Conservation (phyloP, 2,113 vertebrate species). For the Istiophorus platypterus region DNA sequence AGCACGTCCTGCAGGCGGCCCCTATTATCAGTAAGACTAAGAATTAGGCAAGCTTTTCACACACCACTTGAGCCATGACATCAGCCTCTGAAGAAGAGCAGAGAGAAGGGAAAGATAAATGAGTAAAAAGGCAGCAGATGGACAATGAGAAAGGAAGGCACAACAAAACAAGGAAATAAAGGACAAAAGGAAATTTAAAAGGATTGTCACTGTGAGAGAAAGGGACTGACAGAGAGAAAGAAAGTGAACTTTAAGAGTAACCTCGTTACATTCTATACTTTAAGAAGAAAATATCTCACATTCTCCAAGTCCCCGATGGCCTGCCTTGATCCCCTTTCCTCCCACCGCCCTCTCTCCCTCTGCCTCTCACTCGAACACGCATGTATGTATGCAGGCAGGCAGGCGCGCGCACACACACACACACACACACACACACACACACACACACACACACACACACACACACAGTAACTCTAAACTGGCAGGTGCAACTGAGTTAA, state of each 20-base stretch:
- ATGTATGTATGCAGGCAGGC: no score
- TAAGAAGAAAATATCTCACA: slow-evolving; percentile 59
- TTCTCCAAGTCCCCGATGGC: slow-evolving; percentile 46
- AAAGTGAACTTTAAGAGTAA: slow-evolving; percentile 14
- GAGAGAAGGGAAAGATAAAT: slow-evolving; percentile 21
- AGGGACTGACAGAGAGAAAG: background rate
- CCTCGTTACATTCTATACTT: slow-evolving; percentile 45
- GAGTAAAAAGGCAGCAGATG: slow-evolving; percentile 12
- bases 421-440: background rate
- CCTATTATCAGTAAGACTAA: slow-evolving; percentile 39
- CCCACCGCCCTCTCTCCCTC: background rate
- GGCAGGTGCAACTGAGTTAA: slow-evolving; percentile 68
- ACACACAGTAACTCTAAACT: slow-evolving; percentile 54
- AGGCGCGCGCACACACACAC: slow-evolving; percentile 9
- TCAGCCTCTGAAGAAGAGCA: slow-evolving; percentile 50
- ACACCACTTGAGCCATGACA: slow-evolving; percentile 59
- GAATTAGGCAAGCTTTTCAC: slow-evolving; percentile 51
- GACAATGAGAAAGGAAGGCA: slow-evolving; percentile 15
- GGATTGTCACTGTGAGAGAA: background rate
- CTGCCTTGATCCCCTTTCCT: slow-evolving; percentile 42
- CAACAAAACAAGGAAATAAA: slow-evolving; percentile 15
- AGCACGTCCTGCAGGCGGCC: slow-evolving; percentile 29
- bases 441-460: background rate
- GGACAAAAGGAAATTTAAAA: slow-evolving; percentile 26
- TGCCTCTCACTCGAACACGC: slow-evolving; percentile 9